Percentiles rank a stretch among this genome's conserved stretches.
Evolutionary conservation across 1,140 invertebrate genomes (phyloP).

Genomic region (Phenacoccus solenopsis): DNA sequence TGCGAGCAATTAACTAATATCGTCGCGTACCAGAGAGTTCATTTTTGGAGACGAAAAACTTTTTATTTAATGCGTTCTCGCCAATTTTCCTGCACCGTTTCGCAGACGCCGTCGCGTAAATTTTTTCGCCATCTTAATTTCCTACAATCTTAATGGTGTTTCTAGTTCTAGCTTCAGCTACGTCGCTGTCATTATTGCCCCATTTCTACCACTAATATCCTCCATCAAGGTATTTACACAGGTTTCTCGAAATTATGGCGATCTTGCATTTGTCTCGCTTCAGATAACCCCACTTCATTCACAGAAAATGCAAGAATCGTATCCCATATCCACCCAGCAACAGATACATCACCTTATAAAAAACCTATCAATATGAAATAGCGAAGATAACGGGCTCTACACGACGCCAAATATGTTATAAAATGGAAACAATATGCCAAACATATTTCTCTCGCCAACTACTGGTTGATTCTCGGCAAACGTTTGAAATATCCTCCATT

Average conservation of each 20-base stretch:
- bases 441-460: neutral
- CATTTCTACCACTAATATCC: no score
- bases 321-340: no score
- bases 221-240: no score
- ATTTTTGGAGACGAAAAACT: neutral
- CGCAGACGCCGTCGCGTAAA: neutral
- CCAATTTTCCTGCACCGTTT: no score
- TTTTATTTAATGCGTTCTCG: neutral
- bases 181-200: no score
- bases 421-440: neutral
- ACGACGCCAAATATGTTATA: neutral
- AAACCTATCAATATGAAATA: neutral
- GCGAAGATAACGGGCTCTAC: neutral
- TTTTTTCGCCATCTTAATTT: no score
- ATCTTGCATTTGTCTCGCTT: neutral
- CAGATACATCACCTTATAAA: neutral
- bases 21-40: neutral
- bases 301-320: no score
- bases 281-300: no score
- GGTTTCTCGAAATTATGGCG: no score
- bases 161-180: no score
- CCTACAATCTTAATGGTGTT: no score
- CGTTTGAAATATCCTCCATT: neutral
- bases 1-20: neutral
- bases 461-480: neutral